Evolutionary conservation across 2,113 vertebrate genomes (phyloP).

Genomic region (Ceuthmochares aereus): DNA sequence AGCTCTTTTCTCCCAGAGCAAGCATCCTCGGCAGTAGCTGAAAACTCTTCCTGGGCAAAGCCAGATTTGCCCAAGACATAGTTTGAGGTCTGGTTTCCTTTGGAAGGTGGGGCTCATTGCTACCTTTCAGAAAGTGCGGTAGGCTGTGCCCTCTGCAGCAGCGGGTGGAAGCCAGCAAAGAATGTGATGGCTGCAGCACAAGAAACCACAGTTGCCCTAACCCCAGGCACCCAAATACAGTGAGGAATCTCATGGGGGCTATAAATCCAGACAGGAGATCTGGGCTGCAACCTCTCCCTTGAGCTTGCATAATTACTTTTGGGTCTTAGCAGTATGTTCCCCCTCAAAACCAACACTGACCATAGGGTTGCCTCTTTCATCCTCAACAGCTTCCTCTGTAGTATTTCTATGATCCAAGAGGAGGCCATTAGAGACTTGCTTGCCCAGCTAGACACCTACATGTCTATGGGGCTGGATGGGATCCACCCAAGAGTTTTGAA

Average conservation of each 20-base stretch:
- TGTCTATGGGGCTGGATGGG: too few species aligned
- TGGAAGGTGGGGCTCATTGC: neutral
- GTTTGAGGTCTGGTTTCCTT: neutral
- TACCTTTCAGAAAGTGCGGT: neutral
- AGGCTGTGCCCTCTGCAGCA: neutral
- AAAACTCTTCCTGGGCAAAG: neutral
- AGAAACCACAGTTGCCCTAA: neutral
- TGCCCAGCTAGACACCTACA: too few species aligned
- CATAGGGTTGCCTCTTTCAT: neutral
- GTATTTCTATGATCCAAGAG: neutral
- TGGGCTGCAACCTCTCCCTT: neutral
- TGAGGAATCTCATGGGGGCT: neutral
- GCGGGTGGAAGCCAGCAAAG: neutral
- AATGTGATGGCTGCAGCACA: neutral
- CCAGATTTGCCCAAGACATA: rapidly evolving
- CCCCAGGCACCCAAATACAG: neutral
- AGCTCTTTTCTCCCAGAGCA: neutral
- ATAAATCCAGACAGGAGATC: neutral
- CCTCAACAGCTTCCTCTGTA: neutral
- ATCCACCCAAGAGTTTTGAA: too few species aligned
- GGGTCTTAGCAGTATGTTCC: neutral
- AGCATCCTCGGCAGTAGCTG: neutral
- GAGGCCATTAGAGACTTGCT: too few species aligned
- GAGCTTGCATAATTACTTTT: neutral
- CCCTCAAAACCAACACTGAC: neutral